These are phyloP conservation scores for Etheostoma nigrum DNA, from an alignment of 2,797 vertebrate genomes.

Conservation along the genomic window DNA sequence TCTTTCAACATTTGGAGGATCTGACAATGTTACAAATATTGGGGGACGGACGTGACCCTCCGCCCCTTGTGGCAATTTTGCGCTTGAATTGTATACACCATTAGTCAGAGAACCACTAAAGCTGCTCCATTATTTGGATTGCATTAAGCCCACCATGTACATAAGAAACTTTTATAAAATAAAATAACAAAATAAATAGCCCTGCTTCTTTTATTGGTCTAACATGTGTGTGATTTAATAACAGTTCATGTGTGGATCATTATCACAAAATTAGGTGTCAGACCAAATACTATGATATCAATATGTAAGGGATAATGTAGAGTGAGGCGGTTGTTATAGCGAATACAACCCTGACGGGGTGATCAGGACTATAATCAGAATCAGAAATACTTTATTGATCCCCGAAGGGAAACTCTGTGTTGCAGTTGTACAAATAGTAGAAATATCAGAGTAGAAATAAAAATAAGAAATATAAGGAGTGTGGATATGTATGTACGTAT, in stretches of 20 bases:
- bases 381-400: too few species aligned
- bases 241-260: too few species aligned
- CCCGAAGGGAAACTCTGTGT: too few species aligned
- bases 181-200: background rate
- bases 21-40: background rate
- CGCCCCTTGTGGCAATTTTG: background rate
- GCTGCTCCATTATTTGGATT: background rate
- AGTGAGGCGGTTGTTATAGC: too few species aligned
- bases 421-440: too few species aligned
- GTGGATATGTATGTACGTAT: too few species aligned
- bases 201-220: background rate
- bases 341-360: too few species aligned
- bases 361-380: too few species aligned
- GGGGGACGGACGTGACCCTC: background rate
- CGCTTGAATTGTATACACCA: background rate
- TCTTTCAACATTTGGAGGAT: too few species aligned
- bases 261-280: too few species aligned
- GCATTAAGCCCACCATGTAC: background rate
- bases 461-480: too few species aligned
- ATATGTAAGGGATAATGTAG: background rate
- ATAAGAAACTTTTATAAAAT: background rate
- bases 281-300: background rate
- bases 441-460: too few species aligned
- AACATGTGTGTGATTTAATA: background rate
- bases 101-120: slow-evolving; percentile 2